phyloP scores from a whole-genome alignment of 2,888 invertebrate genomes.

The Leptinotarsa haldemani region DNA sequence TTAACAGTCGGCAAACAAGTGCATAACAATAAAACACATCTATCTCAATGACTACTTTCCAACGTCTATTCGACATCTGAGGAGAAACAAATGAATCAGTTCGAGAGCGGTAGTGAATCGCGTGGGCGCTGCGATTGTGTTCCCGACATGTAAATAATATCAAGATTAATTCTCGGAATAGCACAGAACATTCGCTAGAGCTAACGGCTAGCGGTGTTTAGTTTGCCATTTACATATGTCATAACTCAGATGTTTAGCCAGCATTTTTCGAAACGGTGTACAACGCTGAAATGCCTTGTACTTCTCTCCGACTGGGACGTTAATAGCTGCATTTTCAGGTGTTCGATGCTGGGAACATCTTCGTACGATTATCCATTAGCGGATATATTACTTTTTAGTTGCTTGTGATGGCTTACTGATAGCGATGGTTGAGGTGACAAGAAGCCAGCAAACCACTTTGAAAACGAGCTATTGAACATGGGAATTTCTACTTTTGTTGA shows the following conservation, averaged over 20 bases:
- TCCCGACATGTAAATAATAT: constrained; percentile 41
- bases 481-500: background rate
- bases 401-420: background rate
- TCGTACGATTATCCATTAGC: background rate
- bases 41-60: constrained; percentile 9
- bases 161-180: constrained; percentile 43
- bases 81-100: constrained; percentile 25
- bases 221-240: constrained; percentile 33
- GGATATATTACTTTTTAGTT: background rate
- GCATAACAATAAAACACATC: constrained; percentile 13
- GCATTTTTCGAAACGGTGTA: constrained; percentile 23
- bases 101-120: constrained; percentile 39
- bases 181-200: constrained; percentile 25
- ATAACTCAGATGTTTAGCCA: constrained; percentile 25
- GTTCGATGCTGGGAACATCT: constrained; percentile 22
- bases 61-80: constrained; percentile 14
- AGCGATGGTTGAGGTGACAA: background rate
- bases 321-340: constrained; percentile 21
- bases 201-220: constrained; percentile 27
- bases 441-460: background rate
- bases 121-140: constrained; percentile 41
- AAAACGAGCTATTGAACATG: background rate
- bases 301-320: constrained; percentile 5
- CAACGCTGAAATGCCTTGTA: constrained; percentile 6
- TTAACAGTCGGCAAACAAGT: constrained; percentile 12